phyloP scores from a whole-genome alignment of 1,140 invertebrate genomes.

The Zaprionus camerounensis region DNA sequence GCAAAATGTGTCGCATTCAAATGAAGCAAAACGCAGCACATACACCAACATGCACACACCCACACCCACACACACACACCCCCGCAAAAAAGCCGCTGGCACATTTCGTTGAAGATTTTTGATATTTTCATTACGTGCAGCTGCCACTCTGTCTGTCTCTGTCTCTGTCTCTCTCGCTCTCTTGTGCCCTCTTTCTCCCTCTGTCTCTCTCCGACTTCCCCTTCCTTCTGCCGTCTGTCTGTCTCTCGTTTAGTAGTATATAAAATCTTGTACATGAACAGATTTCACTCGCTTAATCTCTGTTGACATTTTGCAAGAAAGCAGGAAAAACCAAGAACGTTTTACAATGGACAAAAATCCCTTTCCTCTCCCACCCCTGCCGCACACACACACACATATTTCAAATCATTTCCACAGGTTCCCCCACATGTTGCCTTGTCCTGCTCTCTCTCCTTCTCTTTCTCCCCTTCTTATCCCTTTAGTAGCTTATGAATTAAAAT shows the following conservation, averaged over 20 bases:
- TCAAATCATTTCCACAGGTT: background rate
- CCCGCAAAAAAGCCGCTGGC: conserved; percentile 52
- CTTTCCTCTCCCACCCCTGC: background rate
- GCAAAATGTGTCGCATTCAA: conserved; percentile 67
- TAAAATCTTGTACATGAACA: conserved; percentile 70
- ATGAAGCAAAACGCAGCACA: conserved; percentile 59
- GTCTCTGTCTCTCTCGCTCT: conserved; percentile 22
- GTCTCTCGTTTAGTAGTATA: conserved; percentile 47
- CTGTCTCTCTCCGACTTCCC: conserved; percentile 2
- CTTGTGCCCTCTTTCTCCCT: conserved; percentile 11
- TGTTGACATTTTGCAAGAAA: conserved; percentile 69
- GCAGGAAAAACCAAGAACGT: conserved; percentile 16
- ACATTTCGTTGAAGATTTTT: conserved; percentile 78
- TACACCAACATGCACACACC: background rate
- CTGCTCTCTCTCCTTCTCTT: background rate
- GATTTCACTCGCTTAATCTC: conserved; percentile 73
- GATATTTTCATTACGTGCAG: conserved; percentile 81
- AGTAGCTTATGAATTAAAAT: conserved; percentile 29
- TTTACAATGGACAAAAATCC: conserved; percentile 8
- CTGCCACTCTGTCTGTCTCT: conserved; percentile 52
- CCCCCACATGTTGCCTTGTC: background rate
- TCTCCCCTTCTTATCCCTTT: background rate
- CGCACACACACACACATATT: background rate
- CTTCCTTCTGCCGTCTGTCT: conserved; percentile 3
- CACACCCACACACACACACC: background rate